These are phyloP conservation scores for Falco peregrinus DNA, from an alignment of 2,797 vertebrate genomes.

Conservation along the genomic window DNA sequence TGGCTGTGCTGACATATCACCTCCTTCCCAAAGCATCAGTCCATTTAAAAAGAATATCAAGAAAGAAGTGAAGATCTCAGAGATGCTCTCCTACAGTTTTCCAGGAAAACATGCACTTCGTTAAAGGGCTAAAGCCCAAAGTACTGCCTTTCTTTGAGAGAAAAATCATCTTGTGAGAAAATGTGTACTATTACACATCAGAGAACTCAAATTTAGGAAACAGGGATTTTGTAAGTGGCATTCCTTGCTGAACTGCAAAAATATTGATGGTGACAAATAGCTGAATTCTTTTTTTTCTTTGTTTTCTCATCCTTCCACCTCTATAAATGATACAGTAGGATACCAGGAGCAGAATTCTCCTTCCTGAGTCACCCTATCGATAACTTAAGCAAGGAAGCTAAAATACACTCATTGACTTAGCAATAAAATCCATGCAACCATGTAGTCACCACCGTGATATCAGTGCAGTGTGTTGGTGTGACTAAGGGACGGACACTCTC, in stretches of 20 bases:
- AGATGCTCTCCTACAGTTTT: not conserved
- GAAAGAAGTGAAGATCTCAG: not conserved
- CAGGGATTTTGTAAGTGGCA: fast-evolving
- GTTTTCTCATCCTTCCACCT: not conserved
- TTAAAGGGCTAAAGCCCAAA: not conserved
- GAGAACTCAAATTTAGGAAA: not conserved
- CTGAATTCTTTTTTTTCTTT: not conserved
- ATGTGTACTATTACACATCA: not conserved
- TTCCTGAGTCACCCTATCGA: not conserved
- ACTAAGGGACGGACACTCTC: not conserved
- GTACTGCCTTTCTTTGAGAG: not conserved
- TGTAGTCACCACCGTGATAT: not conserved
- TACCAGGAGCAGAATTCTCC: not conserved
- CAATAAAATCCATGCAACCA: too few relatives aligned
- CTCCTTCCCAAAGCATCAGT: not conserved
- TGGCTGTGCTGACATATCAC: fast-evolving
- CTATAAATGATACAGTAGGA: not conserved
- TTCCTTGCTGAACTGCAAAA: not conserved
- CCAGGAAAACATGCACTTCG: not conserved
- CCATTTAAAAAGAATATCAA: not conserved
- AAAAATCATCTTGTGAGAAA: not conserved
- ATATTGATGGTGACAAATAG: not conserved
- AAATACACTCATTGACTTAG: not conserved
- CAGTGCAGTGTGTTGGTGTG: fast-evolving
- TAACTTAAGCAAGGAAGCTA: not conserved